These are phyloP conservation scores for Whitmania pigra DNA, from an alignment of 1,140 invertebrate species.

Conservation along the genomic window DNA sequence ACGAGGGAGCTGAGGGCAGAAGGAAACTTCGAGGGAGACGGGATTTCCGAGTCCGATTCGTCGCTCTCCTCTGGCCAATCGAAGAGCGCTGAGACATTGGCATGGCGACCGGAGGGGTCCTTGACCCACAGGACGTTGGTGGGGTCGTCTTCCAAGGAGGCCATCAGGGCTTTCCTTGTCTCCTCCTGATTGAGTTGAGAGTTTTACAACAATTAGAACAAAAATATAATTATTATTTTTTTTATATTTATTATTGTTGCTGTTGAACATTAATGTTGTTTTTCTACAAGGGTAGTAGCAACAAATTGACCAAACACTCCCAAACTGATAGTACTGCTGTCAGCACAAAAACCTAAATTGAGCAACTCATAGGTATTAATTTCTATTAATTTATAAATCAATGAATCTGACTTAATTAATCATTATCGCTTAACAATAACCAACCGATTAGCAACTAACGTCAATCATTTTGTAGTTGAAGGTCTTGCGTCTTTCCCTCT, in stretches of 20 bases:
- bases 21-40: constrained; percentile 9
- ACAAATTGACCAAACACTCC: too few relatives aligned
- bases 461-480: constrained; percentile 21
- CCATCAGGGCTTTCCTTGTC: constrained; percentile 43
- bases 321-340: too few relatives aligned
- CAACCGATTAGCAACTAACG: too few relatives aligned
- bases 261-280: too few relatives aligned
- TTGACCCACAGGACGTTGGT: constrained; percentile 48
- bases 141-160: constrained; percentile 46
- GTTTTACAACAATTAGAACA: too few relatives aligned
- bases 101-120: constrained; percentile 47
- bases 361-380: too few relatives aligned
- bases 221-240: too few relatives aligned
- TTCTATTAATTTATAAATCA: too few relatives aligned
- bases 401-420: too few relatives aligned
- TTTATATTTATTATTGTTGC: too few relatives aligned
- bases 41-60: constrained; percentile 36
- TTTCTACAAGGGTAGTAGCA: too few relatives aligned
- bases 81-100: constrained; percentile 48
- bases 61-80: constrained; percentile 53
- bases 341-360: background rate
- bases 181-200: constrained; percentile 33
- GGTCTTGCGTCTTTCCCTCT: constrained; percentile 37
- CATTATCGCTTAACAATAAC: background rate
- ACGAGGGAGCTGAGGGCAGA: background rate